These are phyloP conservation scores for Drosophila nigricruria DNA, from an alignment of 2,888 invertebrate species.

Conservation along the genomic window DNA sequence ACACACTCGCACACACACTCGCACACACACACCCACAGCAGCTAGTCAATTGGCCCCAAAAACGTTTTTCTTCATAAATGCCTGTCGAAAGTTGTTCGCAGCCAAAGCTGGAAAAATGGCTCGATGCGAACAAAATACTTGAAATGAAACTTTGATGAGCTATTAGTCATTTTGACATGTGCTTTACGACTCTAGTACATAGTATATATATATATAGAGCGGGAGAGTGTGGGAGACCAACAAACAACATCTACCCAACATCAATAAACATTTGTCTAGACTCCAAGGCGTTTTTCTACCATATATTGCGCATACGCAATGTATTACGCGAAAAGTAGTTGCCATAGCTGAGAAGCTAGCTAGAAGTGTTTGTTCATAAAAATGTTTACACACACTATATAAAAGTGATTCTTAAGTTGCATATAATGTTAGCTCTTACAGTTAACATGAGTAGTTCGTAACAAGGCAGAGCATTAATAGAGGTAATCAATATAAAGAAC, in stretches of 20 bases:
- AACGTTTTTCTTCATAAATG: constrained; percentile 46
- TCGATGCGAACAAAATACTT: constrained; percentile 40
- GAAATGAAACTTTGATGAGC: constrained; percentile 76
- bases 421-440: background rate
- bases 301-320: constrained; percentile 55
- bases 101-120: constrained; percentile 31
- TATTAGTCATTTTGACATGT: constrained; percentile 75
- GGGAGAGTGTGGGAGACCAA: background rate
- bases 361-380: background rate
- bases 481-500: background rate
- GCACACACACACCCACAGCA: background rate
- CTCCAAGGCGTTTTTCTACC: constrained; percentile 23
- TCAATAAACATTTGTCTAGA: constrained; percentile 45
- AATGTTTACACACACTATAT: constrained; percentile 6
- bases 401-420: constrained; percentile 5
- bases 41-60: constrained; percentile 49
- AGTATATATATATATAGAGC: background rate
- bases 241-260: background rate
- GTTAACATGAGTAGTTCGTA: background rate
- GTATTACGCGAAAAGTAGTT: constrained; percentile 17
- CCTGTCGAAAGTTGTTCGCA: constrained; percentile 60
- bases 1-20: background rate
- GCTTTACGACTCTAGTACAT: constrained; percentile 35
- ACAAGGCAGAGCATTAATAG: background rate
- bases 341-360: constrained; percentile 16